Evolutionary conservation across 2,797 vertebrate species (phyloP).

Genomic region (Pseudochaenichthys georgianus): DNA sequence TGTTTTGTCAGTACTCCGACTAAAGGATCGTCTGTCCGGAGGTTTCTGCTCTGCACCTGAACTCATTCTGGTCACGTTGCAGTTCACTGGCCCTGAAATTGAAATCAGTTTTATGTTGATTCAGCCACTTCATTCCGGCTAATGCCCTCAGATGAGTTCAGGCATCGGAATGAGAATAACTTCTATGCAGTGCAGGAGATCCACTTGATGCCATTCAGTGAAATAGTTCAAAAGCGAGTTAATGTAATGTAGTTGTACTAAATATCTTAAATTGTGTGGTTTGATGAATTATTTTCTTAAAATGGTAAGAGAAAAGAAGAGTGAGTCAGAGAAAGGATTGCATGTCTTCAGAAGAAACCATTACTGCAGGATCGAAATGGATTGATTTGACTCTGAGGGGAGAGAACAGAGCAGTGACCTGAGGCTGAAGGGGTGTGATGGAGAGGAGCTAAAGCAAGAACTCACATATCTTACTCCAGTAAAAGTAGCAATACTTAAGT

Average conservation of each 20-base stretch:
- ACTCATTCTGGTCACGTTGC: conserved; percentile 10
- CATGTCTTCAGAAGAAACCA: neutral
- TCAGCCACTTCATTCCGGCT: conserved; percentile 3
- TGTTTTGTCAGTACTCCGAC: too few species aligned
- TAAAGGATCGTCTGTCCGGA: neutral
- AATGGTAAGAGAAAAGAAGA: neutral
- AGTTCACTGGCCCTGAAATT: conserved; percentile 5
- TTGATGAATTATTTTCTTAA: neutral
- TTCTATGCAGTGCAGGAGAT: neutral
- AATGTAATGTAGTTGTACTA: neutral
- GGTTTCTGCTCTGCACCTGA: neutral
- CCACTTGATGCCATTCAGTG: neutral
- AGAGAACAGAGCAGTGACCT: neutral
- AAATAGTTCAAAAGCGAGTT: neutral
- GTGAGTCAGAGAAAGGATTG: too few species aligned
- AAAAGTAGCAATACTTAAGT: too few species aligned
- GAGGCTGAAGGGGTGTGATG: neutral
- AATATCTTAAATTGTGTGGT: neutral
- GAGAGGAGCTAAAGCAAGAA: neutral
- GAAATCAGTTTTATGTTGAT: conserved; percentile 18
- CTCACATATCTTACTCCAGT: neutral
- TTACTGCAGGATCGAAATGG: neutral
- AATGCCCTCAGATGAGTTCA: neutral
- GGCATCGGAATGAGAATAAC: neutral
- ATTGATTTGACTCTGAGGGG: neutral